Evolutionary conservation across 2,888 invertebrate genomes (phyloP), one percentile per base, ranked within the genome.

Genomic region (Trichopoda pennipes): DNA sequence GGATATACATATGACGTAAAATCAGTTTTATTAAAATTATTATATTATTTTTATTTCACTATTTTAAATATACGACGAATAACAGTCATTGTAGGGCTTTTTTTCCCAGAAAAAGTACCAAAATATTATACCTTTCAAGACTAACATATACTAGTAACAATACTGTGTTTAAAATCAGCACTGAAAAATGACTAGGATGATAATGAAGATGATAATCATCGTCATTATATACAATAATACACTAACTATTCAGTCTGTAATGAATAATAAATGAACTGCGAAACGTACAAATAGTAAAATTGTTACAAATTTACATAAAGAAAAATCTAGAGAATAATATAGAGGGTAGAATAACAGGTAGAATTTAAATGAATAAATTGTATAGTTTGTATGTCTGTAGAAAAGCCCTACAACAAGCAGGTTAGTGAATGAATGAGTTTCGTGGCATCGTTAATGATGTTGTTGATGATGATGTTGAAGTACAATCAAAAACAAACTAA

Each of bases 241-340:
- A 63, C 73, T 75, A 82, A 79, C 75, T 76, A 72, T 76, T 75
- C 79, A 68, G 75, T 82, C 72, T 72, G 79, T 82, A 82, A 82
- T 82, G 79, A 82, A 79, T 82, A 82, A 82, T 82, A 82, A 82
- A 82, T 82, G 82, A 82, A 82, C 82, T 82, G 82, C 66, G 79
- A 79, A 79, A 82, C 72, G 68, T 68, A 82, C 79, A 82, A 82
- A 82, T 82, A 82, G 79, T 63, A 55, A 76, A 82, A 82, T 79
- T 76, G 70, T 68, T 64, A 75, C 75, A 82, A 75, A 82, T 82
- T 79, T 79, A 53, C 79, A 79, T 79, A 72, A 79, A 70, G 44
- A 55, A 58, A 66, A 9, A 55, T 55, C 23, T 49, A 32, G 8
- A 55, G 21, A 74, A 44, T 8, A 21, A 28, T 51, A 19, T 64